A percentile compares a stretch with the other conserved stretches of the same genome.
These are phyloP conservation scores for Antechinus stuartii DNA, from an alignment of 2,113 vertebrate genomes.

Conservation along the genomic window DNA sequence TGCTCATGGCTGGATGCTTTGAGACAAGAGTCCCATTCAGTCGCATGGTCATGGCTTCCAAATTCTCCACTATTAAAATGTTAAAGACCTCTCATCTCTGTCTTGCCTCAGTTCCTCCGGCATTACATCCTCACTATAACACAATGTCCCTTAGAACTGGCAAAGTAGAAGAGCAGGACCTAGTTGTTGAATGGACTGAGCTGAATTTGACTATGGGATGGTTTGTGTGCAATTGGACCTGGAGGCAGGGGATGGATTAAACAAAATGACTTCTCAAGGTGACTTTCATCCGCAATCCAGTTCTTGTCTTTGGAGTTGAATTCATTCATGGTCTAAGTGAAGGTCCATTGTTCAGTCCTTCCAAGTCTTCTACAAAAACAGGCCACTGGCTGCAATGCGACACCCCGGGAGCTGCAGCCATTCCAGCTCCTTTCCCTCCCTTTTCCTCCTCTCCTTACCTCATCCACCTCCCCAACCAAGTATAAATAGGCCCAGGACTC, in stretches of 20 bases:
- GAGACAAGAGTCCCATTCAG: too few species aligned
- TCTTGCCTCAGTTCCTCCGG: too few species aligned
- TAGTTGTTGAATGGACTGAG: background rate
- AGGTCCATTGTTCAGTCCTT: background rate
- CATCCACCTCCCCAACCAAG: slow-evolving; percentile 48
- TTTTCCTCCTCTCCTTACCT: background rate
- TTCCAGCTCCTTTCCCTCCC: slow-evolving; percentile 51
- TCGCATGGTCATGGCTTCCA: too few species aligned
- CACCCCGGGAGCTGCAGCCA: background rate
- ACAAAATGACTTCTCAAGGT: background rate
- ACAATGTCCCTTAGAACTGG: too few species aligned
- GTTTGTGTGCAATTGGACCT: background rate
- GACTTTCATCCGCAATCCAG: background rate
- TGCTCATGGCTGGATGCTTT: too few species aligned
- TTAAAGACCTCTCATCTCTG: too few species aligned
- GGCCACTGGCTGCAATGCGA: background rate
- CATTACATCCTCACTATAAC: background rate
- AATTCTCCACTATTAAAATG: too few species aligned
- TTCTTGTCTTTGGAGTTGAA: background rate
- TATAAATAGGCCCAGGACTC: slow-evolving; percentile 43
- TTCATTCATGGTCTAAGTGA: background rate
- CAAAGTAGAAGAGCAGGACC: background rate
- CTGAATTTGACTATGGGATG: background rate
- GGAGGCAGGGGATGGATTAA: background rate
- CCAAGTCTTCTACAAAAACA: slow-evolving; percentile 23